Percentiles rank a stretch among this genome's conserved stretches.
These are phyloP conservation scores for Leptopterna dolabrata DNA, from an alignment of 2,888 invertebrate genomes.

Conservation along the genomic window DNA sequence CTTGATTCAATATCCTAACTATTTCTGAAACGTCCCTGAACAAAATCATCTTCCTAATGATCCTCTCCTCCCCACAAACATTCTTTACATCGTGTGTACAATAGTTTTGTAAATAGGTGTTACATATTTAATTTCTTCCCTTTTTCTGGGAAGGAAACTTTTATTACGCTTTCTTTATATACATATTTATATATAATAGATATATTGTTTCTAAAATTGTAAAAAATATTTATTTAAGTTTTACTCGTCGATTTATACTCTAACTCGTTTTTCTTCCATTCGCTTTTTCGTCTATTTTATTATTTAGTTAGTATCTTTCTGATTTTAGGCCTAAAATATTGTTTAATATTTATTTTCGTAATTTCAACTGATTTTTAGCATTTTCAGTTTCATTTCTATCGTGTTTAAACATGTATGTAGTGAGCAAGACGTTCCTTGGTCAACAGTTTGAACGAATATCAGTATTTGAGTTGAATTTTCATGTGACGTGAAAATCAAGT, in stretches of 20 bases:
- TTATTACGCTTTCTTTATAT: slow-evolving; percentile 58
- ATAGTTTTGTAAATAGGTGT: slow-evolving; percentile 61
- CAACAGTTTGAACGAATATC: background rate
- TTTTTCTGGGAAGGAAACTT: slow-evolving; percentile 42
- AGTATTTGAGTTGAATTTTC: background rate
- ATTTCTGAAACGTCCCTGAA: no score
- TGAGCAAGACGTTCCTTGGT: background rate
- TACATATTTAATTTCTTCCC: slow-evolving; percentile 59
- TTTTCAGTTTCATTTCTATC: background rate
- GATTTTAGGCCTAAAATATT: slow-evolving; percentile 15
- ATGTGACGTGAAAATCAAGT: background rate
- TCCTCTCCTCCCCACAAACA: background rate
- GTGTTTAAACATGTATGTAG: background rate
- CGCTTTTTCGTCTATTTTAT: slow-evolving; percentile 19
- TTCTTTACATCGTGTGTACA: slow-evolving; percentile 43
- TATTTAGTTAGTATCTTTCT: background rate
- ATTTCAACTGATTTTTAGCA: background rate
- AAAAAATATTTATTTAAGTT: slow-evolving; percentile 43
- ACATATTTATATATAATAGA: slow-evolving; percentile 53
- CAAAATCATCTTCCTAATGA: background rate
- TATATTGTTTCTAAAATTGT: slow-evolving; percentile 46
- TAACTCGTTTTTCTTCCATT: slow-evolving; percentile 10
- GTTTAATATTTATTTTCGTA: background rate
- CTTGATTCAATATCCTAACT: no score
- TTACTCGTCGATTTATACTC: background rate